phyloP scores from a whole-genome alignment of 2,888 invertebrate genomes.

The Tenodera sinensis region DNA sequence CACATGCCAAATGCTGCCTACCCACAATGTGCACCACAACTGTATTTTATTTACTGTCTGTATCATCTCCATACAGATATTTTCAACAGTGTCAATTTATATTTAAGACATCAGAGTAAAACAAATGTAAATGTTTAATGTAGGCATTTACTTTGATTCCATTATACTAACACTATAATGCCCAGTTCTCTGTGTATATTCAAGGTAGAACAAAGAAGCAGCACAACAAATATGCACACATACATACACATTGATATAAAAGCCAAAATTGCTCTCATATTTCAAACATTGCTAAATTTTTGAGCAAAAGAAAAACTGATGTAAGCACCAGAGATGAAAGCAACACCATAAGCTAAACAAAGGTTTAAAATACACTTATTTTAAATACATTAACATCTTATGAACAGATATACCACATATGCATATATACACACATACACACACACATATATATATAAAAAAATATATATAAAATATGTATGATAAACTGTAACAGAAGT shows the following conservation, averaged over 20 bases:
- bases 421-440: too few relatives aligned
- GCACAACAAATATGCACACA: neutral
- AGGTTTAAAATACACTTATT: neutral
- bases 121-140: neutral
- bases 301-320: neutral
- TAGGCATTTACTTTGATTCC: neutral
- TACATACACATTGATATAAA: neutral
- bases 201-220: neutral
- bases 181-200: neutral
- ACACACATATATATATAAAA: too few relatives aligned
- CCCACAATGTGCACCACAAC: too few relatives aligned
- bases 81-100: neutral
- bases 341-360: neutral
- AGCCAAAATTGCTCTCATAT: neutral
- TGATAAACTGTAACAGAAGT: too few relatives aligned
- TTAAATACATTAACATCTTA: neutral
- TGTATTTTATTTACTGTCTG: neutral
- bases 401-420: neutral
- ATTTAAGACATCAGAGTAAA: neutral
- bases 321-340: neutral
- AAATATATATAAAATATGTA: too few relatives aligned
- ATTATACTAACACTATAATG: neutral
- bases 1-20: too few relatives aligned
- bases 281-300: neutral
- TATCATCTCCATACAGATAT: neutral